Base-by-base conservation (phyloP, 2,113 vertebrate genomes). In the Noturus placidus region DNA sequence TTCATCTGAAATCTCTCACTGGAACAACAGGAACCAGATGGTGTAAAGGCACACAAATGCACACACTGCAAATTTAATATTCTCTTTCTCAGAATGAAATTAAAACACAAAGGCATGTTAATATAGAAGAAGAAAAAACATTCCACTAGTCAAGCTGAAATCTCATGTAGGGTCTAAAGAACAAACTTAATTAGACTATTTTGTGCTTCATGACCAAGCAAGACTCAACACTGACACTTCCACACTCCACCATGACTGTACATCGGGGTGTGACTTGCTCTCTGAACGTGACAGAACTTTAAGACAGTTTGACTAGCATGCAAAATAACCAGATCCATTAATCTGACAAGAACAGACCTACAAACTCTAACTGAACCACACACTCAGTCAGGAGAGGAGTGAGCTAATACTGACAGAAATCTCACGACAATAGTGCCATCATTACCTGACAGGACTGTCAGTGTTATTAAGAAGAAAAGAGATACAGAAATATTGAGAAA, bases 1-100 rank as follows among this genome's bases (percentile, higher is more conserved):
- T 94, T 92, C 91, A 93, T 93, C 59, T 86, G 91, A 91, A 93
- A 92, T 57, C 92, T 91, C 88, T 72, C 91, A 82, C 65, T 22
- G 90, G 91, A 85, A 89, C 88, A 89, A 59, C 33, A 59, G 27
- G 10, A 82, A 42, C 25, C 19, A 70, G 33, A 25, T 19, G 25
- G 17, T 67, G 30, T 61, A 42, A 11, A 15, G 13, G 8, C 25
- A 19, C 42, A 33, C 20, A 61, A 13, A 59, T 27, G 27, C 33
- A 52, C 79, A 56, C n/a, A 20, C 17, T 25, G 27, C 15, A 63
- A 38, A 33, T 63, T 1, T 35, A 17, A 54, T 69, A 69, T 15
- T 56, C 52, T 82, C 20, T 54, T 35, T 63, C 14, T 79, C 59
- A 79, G 54, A 69, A 67, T 70, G 8, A 54, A 69, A 33, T 42